Conservation (phyloP, 2,113 vertebrate genomes). For the Hemiprocne comata region DNA sequence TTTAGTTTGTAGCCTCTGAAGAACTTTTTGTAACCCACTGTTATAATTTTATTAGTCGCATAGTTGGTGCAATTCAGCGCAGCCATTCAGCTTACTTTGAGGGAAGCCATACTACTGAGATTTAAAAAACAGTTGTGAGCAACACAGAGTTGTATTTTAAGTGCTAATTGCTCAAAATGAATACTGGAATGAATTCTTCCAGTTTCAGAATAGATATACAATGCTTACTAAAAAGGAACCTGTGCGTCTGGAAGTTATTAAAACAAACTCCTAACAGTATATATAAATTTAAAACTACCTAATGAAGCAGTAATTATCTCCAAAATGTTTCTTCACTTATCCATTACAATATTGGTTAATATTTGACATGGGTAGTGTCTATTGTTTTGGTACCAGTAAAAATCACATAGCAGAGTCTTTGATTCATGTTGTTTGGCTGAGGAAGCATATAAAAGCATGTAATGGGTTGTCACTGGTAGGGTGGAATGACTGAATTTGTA, state of each 20-base stretch:
- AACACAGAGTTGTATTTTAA: not conserved
- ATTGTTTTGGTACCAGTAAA: not conserved
- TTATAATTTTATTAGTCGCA: not conserved
- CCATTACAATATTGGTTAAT: not conserved
- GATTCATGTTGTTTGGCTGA: not conserved
- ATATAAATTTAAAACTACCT: not conserved
- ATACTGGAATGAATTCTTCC: not conserved
- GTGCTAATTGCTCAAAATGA: not conserved
- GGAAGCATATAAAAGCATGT: not conserved
- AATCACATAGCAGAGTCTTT: not conserved
- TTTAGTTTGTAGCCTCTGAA: conserved; percentile 14
- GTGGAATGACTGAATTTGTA: not conserved
- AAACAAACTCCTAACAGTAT: not conserved
- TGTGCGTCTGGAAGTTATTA: not conserved
- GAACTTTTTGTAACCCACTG: conserved; percentile 2
- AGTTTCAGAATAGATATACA: not conserved
- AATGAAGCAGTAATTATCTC: not conserved
- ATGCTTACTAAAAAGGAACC: not conserved
- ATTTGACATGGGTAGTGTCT: not conserved
- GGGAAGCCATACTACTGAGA: not conserved
- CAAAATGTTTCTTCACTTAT: not conserved
- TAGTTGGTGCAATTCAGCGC: not conserved
- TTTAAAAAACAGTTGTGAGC: not conserved
- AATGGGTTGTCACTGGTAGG: not conserved
- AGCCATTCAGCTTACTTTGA: not conserved